These are phyloP conservation scores for Fragum whitleyi DNA, from an alignment of 2,888 invertebrate genomes.

Conservation along the genomic window DNA sequence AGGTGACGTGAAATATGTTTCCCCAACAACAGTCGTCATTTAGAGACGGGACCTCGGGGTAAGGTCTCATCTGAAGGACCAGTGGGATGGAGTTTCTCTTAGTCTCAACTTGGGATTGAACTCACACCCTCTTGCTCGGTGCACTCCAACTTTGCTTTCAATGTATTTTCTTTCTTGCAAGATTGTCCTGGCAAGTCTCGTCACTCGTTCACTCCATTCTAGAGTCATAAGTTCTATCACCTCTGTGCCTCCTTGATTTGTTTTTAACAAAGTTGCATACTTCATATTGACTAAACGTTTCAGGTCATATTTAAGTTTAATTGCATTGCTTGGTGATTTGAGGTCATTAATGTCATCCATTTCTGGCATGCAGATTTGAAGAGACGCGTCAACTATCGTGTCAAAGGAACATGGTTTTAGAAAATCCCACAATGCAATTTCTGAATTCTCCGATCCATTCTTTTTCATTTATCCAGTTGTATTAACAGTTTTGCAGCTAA, in stretches of 20 bases:
- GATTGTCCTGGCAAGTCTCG: constrained; percentile 25
- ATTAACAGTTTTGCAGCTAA: constrained; percentile 32
- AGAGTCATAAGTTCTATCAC: constrained; percentile 21
- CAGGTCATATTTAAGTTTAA: constrained; percentile 57
- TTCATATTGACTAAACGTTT: constrained; percentile 39
- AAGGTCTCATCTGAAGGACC: no score
- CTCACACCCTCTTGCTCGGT: no score
- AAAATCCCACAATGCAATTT: constrained; percentile 16
- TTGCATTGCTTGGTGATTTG: constrained; percentile 45
- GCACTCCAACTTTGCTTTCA: constrained; percentile 22
- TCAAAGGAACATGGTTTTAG: constrained; percentile 41
- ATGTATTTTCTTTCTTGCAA: constrained; percentile 10
- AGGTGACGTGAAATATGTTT: no score
- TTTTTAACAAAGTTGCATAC: constrained; percentile 47
- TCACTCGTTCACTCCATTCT: constrained; percentile 36
- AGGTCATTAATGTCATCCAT: constrained; percentile 53
- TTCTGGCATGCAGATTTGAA: constrained; percentile 28
- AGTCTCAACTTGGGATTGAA: no score
- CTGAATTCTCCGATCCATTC: constrained; percentile 8
- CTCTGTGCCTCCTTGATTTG: constrained; percentile 20
- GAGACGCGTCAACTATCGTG: constrained; percentile 39
- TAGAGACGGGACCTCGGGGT: no score
- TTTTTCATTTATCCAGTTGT: not conserved
- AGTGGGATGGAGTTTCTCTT: no score
- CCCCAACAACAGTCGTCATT: no score